phyloP scores from a whole-genome alignment of 1,140 invertebrate genomes.

The Drusus annulatus region DNA sequence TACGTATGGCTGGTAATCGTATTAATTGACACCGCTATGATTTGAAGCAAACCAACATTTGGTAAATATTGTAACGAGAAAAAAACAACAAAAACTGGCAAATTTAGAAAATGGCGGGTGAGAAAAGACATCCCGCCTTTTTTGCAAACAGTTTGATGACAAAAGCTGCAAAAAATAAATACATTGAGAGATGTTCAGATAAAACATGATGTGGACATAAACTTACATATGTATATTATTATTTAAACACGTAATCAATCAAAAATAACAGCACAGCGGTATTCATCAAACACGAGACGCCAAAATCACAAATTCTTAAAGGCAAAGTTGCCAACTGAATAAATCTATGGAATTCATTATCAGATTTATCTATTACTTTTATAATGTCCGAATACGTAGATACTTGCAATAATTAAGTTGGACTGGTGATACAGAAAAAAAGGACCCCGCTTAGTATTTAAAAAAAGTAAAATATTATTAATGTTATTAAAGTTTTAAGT shows the following conservation, averaged over 20 bases:
- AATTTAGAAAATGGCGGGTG: slow-evolving; percentile 17
- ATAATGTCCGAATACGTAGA: no score
- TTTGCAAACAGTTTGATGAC: neutral
- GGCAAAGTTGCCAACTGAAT: no score
- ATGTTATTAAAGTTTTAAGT: no score
- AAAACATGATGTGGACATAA: neutral
- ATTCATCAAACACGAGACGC: slow-evolving; percentile 15
- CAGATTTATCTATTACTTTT: no score
- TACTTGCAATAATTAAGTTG: no score
- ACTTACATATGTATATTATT: neutral
- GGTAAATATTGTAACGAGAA: neutral
- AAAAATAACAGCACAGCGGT: neutral
- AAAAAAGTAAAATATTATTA: no score
- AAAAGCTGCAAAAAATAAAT: neutral
- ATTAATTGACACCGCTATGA: neutral
- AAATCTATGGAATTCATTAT: no score
- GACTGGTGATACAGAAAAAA: no score
- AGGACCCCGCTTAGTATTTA: no score
- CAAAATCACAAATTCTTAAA: neutral
- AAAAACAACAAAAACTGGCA: slow-evolving; percentile 22
- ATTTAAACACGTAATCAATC: neutral
- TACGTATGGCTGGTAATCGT: neutral
- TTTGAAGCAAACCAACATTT: no score
- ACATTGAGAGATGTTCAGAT: neutral
- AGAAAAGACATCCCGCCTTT: slow-evolving; percentile 20